Evolutionary conservation across 2,113 vertebrate species (phyloP), one percentile per base, ranked within the genome.

Genomic region (Mus musculus): DNA sequence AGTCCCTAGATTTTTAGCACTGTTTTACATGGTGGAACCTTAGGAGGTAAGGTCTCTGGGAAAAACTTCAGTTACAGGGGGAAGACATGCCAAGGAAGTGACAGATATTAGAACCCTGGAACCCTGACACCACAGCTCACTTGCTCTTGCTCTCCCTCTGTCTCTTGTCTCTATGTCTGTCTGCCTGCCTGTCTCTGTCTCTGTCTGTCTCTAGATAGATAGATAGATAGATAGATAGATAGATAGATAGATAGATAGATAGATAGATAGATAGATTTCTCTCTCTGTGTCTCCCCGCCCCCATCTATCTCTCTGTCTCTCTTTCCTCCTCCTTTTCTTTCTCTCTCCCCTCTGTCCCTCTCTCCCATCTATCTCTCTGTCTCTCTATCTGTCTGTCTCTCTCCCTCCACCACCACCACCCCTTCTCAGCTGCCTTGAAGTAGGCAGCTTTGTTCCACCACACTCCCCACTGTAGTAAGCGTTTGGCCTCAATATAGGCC

Each of bases 391-490:
- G 8, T 65, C 2, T 28, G 10, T 30, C 65, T 67, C 65, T 28
- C 26, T 30, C 14, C 8, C 10, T 19, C 10, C 52, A 26, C 28
- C 5, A 17, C 4, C 16, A 3, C 1, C 3, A 46, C 14, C 22
- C 1, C n/a, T 19, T 39, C 46, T 28, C 54, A 52, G 22, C 20
- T n/a, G 24, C 78, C 13, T 9, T 49, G 30, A 52, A 3, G 42
- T n/a, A 7, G 26, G 6, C 14, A 52, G 33, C 11, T 63, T n/a
- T 65, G 22, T 33, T 30, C 39, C 10, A 17, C 46, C 36, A 87
- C 46, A 42, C 26, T 33, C 16, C 16, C 59, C 24, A 22, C 6
- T 28, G 3, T 39, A 28, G 19, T 22, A 11, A 67, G 76, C 6
- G 4, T 75, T 67, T 72, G 36, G 46, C 24, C 16, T 65, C 81